These are phyloP conservation scores for Limnephilus auricula DNA, from an alignment of 2,888 invertebrate species.

Conservation along the genomic window DNA sequence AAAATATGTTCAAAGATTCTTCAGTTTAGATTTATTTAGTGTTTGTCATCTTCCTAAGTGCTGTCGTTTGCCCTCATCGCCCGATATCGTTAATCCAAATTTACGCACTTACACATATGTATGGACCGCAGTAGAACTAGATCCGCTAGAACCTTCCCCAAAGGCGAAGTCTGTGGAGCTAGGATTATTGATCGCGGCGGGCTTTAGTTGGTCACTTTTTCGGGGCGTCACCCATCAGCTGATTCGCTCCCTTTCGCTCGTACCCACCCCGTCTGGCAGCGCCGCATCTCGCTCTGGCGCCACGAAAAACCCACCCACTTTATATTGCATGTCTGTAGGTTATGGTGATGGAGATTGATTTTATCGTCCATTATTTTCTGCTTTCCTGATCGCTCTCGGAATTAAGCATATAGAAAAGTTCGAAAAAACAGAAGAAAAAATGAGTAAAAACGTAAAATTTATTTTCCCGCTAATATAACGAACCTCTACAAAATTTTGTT, in stretches of 20 bases:
- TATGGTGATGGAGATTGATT: conserved; percentile 59
- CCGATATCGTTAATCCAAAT: conserved; percentile 5
- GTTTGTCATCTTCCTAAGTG: conserved; percentile 26
- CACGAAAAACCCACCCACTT: conserved; percentile 52
- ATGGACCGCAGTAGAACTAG: conserved; percentile 37
- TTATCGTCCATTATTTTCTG: conserved; percentile 57
- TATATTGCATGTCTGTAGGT: conserved; percentile 55
- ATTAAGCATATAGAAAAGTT: background rate
- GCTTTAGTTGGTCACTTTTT: conserved; percentile 64
- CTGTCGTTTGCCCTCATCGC: background rate
- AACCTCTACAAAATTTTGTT: background rate
- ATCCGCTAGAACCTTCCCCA: conserved; percentile 34
- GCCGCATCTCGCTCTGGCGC: conserved; percentile 48
- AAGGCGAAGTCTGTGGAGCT: conserved; percentile 48
- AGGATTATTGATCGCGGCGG: conserved; percentile 62
- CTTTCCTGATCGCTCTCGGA: conserved; percentile 40
- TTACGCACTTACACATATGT: background rate
- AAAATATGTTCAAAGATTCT: background rate
- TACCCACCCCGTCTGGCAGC: conserved; percentile 7
- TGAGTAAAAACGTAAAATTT: background rate
- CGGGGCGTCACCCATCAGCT: conserved; percentile 65
- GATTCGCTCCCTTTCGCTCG: conserved; percentile 56
- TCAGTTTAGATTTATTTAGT: background rate
- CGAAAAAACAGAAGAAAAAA: background rate
- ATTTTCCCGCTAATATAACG: background rate